phyloP scores from a whole-genome alignment of 2,113 vertebrate genomes.

The Meles meles region DNA sequence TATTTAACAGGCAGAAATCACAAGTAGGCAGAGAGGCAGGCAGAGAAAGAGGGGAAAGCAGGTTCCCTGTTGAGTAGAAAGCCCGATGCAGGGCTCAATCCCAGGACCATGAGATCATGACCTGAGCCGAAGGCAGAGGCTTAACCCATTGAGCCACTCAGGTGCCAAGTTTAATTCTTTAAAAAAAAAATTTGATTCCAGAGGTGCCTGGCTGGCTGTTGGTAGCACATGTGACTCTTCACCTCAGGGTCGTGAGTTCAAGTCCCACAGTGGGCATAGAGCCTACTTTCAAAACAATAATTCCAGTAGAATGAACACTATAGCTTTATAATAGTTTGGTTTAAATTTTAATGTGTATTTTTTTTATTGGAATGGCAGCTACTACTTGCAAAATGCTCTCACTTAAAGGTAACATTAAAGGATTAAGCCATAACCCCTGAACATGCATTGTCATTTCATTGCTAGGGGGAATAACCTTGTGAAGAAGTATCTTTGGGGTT shows the following conservation, averaged over 20 bases:
- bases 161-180: no score
- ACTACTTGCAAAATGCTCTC: neutral
- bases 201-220: neutral
- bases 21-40: no score
- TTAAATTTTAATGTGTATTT: slow-evolving; percentile 33
- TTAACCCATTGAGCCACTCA: no score
- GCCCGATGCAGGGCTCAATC: no score
- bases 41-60: no score
- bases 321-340: neutral
- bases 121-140: no score
- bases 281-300: neutral
- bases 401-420: neutral
- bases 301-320: neutral
- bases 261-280: neutral
- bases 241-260: neutral
- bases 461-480: neutral
- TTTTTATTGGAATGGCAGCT: slow-evolving; percentile 5
- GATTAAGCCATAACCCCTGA: slow-evolving; percentile 13
- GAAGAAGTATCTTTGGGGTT: neutral
- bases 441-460: neutral
- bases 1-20: no score
- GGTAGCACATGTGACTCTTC: neutral
- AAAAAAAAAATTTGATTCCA: neutral
- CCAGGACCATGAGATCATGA: no score
- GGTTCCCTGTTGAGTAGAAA: no score